Evolutionary conservation across 2,113 vertebrate species (phyloP), one percentile per base, ranked within the genome.

Genomic region (Dendrocopos noguchii): DNA sequence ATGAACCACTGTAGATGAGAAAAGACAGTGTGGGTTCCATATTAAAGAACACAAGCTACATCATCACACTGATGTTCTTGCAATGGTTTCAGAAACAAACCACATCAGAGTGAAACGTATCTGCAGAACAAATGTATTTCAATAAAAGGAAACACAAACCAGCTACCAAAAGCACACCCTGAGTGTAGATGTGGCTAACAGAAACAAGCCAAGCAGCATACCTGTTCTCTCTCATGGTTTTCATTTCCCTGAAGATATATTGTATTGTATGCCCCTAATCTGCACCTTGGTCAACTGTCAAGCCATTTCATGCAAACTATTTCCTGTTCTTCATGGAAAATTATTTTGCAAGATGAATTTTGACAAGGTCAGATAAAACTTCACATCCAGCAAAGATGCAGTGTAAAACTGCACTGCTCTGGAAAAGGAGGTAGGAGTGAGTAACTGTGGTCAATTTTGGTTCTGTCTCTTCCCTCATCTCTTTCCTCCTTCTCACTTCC

Each of bases 1-100:
- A 87, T 20, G 97, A 98, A 36, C 98, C 98, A 36, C 98, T 98
- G 95, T n/a, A n/a, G n/a, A 42, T 1, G 1, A 95, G 10, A 78
- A 44, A 80, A 91, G 33, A 61, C 31, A 85, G 17, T 5, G 33
- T 20, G 15, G 4, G 6, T 73, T 88, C 91, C 71, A 52, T 6
- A 15, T 12, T 31, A 67, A 66, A 52, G 13, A 87, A 5, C 15
- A 14, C 8, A 65, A 79, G n/a, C 18, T 78, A 28, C 11, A 46
- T 36, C 18, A 31, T 68, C 59, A 67, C 53, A 47, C 33, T 28
- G 15, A 36, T 14, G 7, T 42, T 81, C 53, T 31, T 71, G 65
- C 53, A 53, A 46, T 9, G n/a, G 61, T 90, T 90, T 81, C 74
- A 70, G 70, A 89, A 92, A 16, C 12, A 91, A 88, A 90, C 34